These are phyloP conservation scores for Stichopus horrens DNA, from an alignment of 53 echinoderm and acorn worm genomes.

Conservation along the genomic window DNA sequence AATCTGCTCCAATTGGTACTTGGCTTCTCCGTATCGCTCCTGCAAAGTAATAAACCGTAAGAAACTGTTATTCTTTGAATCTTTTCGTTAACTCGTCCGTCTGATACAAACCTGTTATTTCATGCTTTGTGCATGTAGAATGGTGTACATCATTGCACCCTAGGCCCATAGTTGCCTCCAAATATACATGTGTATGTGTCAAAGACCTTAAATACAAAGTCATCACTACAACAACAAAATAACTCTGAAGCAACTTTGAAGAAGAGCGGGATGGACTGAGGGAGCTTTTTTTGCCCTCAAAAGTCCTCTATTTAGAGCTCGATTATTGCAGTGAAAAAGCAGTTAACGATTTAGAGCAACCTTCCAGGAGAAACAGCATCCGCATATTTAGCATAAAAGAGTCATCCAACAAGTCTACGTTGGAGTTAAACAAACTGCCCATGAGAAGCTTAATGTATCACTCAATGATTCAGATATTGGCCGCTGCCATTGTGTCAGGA, in stretches of 20 bases:
- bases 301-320: neutral
- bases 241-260: no score
- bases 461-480: slow-evolving; percentile 1
- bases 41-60: neutral
- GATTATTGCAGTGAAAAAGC: neutral
- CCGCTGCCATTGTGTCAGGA: slow-evolving; percentile 6
- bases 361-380: neutral
- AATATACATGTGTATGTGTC: no score
- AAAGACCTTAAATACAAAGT: no score
- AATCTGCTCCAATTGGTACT: slow-evolving; percentile 73
- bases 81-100: no score
- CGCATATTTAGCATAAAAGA: slow-evolving; percentile 7
- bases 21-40: slow-evolving; percentile 80
- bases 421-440: neutral
- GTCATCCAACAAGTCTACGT: slow-evolving; percentile 1
- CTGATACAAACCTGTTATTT: no score
- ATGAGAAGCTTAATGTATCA: neutral
- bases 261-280: no score
- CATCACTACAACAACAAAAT: no score
- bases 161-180: no score
- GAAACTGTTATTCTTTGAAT: no score
- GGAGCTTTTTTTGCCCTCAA: no score
- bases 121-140: no score
- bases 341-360: neutral
- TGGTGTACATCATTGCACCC: no score